Evolutionary conservation across 2,797 vertebrate species (phyloP), one percentile per base, ranked within the genome.

Genomic region (Lemur catta): DNA sequence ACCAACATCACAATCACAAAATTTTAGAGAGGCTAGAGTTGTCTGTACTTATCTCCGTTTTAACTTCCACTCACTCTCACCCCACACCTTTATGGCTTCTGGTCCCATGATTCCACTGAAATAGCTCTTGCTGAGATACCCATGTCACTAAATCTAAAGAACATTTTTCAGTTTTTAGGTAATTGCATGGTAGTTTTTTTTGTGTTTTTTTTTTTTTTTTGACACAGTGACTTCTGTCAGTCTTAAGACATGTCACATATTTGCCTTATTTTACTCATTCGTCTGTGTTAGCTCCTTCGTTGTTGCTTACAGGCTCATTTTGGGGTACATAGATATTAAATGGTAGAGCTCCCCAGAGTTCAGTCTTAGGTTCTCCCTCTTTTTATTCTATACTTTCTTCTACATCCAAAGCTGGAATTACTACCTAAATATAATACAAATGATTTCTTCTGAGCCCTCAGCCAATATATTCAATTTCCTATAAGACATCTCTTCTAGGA

Each of bases 381-480:
- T 91, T 65, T 81, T 52, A 55, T 82, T 87, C 20, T 74, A 3
- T 59, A 67, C 26, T 74, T 2, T 67, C 30, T 43, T 75, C 38
- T 57, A 79, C 35, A 90, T 93, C 12, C 33, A 92, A 38, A 80
- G 76, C 33, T 89, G 91, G 52, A 97, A 84, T 93, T 94, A 94
- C 12, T 59, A 63, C 46, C 57, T 46, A 90, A 86, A 88, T 61
- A 65, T 76, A 95, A 95, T 61, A 79, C 80, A 95, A 95, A 82
- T 79, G 59, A 96, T 93, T 95, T 91, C 76, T 84, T 89, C 63
- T 76, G 55, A 57, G 67, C 35, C 67, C 52, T 55, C 55, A 72
- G 63, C 38, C 88, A 93, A 89, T 79, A 86, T 61, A 79, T 84
- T 92, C 67, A 84, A 91, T 95, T 95, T 93, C 81, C 94, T 97